A percentile compares a stretch with the other conserved stretches of the same genome.
Evolutionary conservation across 2,797 vertebrate species (phyloP).

Genomic region (Hyperoplus immaculatus): DNA sequence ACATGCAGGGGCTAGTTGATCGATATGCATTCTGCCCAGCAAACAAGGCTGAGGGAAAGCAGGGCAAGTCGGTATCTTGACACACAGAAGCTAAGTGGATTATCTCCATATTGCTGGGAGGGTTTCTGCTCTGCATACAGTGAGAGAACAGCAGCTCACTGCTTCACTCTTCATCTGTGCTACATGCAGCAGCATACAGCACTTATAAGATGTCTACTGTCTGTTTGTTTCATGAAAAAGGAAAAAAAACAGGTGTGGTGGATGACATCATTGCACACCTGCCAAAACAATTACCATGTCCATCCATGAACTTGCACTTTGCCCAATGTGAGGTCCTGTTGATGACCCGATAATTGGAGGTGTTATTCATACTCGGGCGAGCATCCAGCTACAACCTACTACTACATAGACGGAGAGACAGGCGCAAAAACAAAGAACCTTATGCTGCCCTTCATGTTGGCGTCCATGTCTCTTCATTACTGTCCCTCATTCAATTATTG

Average conservation of each 20-base stretch:
- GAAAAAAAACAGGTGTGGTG: not conserved
- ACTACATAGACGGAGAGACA: constrained; percentile 8
- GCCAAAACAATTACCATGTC: constrained; percentile 22
- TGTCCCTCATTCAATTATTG: constrained; percentile 77
- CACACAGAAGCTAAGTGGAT: constrained; percentile 74
- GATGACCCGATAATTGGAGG: constrained; percentile 25
- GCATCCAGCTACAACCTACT: constrained; percentile 1
- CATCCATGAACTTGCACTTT: not conserved
- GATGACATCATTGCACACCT: constrained; percentile 33
- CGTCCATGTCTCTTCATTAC: constrained; percentile 72
- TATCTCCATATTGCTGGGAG: constrained; percentile 69
- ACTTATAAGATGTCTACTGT: not conserved
- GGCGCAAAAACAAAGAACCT: constrained; percentile 48
- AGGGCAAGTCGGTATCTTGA: constrained; percentile 64
- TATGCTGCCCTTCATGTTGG: constrained; percentile 48
- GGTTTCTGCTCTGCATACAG: constrained; percentile 53
- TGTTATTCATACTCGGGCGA: constrained; percentile 33
- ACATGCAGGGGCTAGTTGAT: constrained; percentile 34
- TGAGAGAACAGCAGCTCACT: constrained; percentile 16
- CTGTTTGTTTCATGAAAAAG: constrained; percentile 16
- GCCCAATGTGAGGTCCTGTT: constrained; percentile 8
- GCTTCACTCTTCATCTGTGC: constrained; percentile 21
- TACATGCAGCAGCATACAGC: constrained; percentile 4
- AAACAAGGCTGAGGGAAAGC: constrained; percentile 40
- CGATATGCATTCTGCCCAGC: constrained; percentile 42